These are phyloP conservation scores for Lasioglossum marginatum DNA, from an alignment of 2,888 invertebrate species.

Conservation along the genomic window DNA sequence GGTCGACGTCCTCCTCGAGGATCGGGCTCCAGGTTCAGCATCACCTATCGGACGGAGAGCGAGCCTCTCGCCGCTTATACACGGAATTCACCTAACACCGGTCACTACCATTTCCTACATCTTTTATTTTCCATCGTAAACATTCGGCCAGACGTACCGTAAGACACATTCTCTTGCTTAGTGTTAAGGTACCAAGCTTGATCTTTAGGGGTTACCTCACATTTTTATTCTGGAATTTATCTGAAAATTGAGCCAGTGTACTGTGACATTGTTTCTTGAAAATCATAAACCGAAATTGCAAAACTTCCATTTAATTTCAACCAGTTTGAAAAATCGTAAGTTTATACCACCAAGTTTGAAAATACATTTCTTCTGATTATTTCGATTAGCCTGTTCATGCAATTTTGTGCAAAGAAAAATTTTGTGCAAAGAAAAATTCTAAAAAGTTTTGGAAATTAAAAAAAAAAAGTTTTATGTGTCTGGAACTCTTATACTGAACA, in stretches of 20 bases:
- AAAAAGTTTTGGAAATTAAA: not conserved
- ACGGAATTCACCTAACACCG: not conserved
- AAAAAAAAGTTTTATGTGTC: not conserved
- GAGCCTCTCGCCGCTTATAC: conserved; percentile 66
- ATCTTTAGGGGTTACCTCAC: too few species aligned
- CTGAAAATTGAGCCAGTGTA: too few species aligned
- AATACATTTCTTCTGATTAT: too few species aligned
- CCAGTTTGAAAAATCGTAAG: too few species aligned
- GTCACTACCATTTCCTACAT: not conserved
- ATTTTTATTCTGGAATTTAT: too few species aligned
- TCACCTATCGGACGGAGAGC: conserved; percentile 81
- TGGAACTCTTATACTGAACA: conserved; percentile 68
- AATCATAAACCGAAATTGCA: not conserved
- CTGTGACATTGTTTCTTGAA: too few species aligned
- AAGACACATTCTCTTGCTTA: too few species aligned
- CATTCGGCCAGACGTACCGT: not conserved
- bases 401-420: too few species aligned
- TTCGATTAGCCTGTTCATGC: not conserved
- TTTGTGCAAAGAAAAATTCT: not conserved
- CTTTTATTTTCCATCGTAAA: not conserved
- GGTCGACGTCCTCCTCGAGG: conserved; percentile 82
- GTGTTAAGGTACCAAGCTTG: too few species aligned
- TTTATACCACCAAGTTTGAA: too few species aligned
- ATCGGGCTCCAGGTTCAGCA: conserved; percentile 80
- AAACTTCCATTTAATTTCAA: too few species aligned